A percentile compares a stretch with the other conserved stretches of the same genome.
phyloP scores from a whole-genome alignment of 2,113 vertebrate species.

The Potamarius usumacintae region DNA sequence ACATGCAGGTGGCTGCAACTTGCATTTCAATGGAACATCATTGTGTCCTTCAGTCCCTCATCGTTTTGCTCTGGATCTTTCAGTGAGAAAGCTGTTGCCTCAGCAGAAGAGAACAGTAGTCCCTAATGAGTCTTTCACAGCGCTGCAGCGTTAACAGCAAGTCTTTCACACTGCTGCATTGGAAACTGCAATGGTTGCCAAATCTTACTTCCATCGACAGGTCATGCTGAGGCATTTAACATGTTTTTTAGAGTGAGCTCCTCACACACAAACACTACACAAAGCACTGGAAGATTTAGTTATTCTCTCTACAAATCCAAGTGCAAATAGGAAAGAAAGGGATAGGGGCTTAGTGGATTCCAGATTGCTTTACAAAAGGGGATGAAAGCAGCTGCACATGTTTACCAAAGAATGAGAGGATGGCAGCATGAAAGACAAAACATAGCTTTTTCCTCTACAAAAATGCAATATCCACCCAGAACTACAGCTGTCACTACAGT shows the following conservation, averaged over 20 bases:
- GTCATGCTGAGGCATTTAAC: constrained; percentile 46
- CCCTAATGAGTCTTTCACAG: constrained; percentile 47
- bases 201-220: constrained; percentile 36
- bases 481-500: constrained; percentile 14
- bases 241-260: constrained; percentile 34
- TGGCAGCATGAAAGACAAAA: constrained; percentile 32
- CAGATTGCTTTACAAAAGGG: constrained; percentile 16
- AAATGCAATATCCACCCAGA: constrained; percentile 10
- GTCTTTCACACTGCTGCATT: constrained; percentile 41
- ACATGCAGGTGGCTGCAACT: constrained; percentile 27
- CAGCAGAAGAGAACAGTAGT: constrained; percentile 42
- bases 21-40: constrained; percentile 29
- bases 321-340: constrained; percentile 36
- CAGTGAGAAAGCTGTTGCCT: constrained; percentile 35
- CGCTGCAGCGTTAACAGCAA: constrained; percentile 27
- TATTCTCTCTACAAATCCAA: constrained; percentile 42
- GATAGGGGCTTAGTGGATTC: constrained; percentile 43
- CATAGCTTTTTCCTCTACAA: neutral
- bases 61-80: constrained; percentile 27
- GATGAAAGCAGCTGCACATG: constrained; percentile 38
- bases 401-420: constrained; percentile 37
- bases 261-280: constrained; percentile 29
- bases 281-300: constrained; percentile 27
- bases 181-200: constrained; percentile 35
- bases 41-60: constrained; percentile 14